phyloP scores from a whole-genome alignment of 2,113 vertebrate genomes.

The Phylloscopus trochiloides region DNA sequence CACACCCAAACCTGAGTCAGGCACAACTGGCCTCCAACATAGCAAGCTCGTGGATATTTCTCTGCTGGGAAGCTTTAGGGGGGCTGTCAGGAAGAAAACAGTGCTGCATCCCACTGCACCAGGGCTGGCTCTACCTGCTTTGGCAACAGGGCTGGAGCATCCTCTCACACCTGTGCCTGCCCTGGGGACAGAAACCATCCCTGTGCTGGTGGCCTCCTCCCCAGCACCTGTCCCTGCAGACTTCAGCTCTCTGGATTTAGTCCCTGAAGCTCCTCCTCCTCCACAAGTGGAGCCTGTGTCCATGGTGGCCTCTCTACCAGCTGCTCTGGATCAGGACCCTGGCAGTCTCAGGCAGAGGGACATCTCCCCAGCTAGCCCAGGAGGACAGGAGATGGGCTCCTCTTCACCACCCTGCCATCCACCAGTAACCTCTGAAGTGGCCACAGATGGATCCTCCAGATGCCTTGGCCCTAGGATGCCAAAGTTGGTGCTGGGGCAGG shows the following conservation, averaged over 20 bases:
- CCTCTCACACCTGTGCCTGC: neutral
- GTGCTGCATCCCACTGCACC: neutral
- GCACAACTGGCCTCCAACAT: neutral
- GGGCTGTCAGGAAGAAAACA: neutral
- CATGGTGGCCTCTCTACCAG: neutral
- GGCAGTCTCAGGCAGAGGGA: neutral
- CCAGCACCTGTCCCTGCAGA: neutral
- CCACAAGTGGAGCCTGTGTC: neutral
- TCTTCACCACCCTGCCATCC: neutral
- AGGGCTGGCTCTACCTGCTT: neutral
- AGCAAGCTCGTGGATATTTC: rapidly evolving
- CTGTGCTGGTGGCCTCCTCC: neutral
- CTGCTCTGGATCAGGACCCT: neutral
- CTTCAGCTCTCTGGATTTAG: neutral
- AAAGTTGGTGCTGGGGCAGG: neutral
- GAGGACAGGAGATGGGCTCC: neutral
- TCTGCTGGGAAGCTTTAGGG: neutral
- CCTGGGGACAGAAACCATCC: neutral
- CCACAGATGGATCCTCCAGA: no score
- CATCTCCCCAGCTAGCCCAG: neutral
- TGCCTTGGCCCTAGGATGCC: neutral
- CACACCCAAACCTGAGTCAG: neutral
- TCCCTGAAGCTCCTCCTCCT: neutral
- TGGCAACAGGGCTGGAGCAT: neutral
- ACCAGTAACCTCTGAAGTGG: neutral